Evolutionary conservation across 2,888 invertebrate species (phyloP).

Genomic region (Orchestes rusci): DNA sequence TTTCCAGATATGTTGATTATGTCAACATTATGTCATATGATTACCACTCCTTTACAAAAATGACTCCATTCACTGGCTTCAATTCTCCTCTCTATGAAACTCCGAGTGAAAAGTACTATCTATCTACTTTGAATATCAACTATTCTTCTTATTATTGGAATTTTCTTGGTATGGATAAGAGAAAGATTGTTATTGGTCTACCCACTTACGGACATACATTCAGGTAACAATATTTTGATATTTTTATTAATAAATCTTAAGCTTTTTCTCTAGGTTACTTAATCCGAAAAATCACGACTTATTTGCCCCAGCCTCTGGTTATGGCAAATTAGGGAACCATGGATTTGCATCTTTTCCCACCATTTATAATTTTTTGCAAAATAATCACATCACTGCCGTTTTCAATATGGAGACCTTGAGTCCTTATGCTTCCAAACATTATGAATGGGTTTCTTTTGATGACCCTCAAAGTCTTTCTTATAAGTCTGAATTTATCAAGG

Average conservation of each 20-base stretch:
- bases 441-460: constrained; percentile 82
- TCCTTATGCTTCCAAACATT: constrained; percentile 63
- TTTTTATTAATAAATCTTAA: neutral
- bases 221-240: constrained; percentile 46
- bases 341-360: constrained; percentile 69
- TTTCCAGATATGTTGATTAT: constrained; percentile 64
- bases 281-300: constrained; percentile 60
- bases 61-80: constrained; percentile 74
- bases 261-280: constrained; percentile 47
- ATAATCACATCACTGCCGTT: constrained; percentile 48
- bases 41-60: constrained; percentile 70
- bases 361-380: constrained; percentile 58
- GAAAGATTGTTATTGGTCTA: constrained; percentile 76
- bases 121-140: constrained; percentile 71
- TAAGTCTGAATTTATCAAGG: constrained; percentile 49
- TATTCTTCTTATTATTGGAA: constrained; percentile 75
- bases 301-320: constrained; percentile 63
- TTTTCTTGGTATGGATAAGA: constrained; percentile 62
- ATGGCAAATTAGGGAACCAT: constrained; percentile 56
- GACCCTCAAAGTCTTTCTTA: constrained; percentile 60
- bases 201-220: constrained; percentile 84
- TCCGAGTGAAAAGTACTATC: constrained; percentile 53
- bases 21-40: constrained; percentile 91
- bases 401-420: constrained; percentile 66
- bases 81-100: constrained; percentile 73